A percentile compares a stretch with the other conserved stretches of the same genome.
Conservation (phyloP, 2,797 vertebrate species). For the Trachurus trachurus region DNA sequence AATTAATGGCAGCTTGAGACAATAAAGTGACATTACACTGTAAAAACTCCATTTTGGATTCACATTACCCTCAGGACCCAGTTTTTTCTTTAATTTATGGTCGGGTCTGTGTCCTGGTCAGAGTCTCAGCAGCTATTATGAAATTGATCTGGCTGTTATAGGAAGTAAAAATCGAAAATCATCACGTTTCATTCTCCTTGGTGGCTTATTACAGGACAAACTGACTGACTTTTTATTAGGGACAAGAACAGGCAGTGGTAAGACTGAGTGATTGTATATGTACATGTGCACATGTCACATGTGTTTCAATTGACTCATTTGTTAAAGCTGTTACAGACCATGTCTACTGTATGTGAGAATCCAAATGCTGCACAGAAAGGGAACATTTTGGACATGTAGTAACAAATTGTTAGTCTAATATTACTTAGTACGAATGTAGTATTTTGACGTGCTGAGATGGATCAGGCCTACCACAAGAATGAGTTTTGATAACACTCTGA, state of each 20-base stretch:
- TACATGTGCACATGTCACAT: neutral
- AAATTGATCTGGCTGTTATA: slow-evolving; percentile 37
- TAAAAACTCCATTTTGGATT: slow-evolving; percentile 71
- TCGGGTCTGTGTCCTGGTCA: slow-evolving; percentile 42
- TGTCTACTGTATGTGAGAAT: neutral
- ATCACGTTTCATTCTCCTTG: slow-evolving; percentile 49
- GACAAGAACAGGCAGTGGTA: neutral
- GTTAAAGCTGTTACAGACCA: neutral
- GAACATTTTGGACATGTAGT: neutral
- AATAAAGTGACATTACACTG: slow-evolving; percentile 66
- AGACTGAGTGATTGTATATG: neutral
- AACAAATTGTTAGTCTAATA: neutral
- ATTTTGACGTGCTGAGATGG: slow-evolving; percentile 5
- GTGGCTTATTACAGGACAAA: slow-evolving; percentile 53
- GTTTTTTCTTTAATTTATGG: slow-evolving; percentile 64
- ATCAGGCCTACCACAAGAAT: neutral
- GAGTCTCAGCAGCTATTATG: slow-evolving; percentile 48
- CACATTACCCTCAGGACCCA: slow-evolving; percentile 47
- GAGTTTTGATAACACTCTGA: slow-evolving; percentile 6
- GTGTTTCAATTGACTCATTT: neutral
- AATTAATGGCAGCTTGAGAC: slow-evolving; percentile 66
- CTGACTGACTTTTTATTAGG: slow-evolving; percentile 38
- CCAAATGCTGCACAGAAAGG: neutral
- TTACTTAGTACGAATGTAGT: neutral
- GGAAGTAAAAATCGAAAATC: slow-evolving; percentile 57